Base-by-base conservation (phyloP, 2,113 vertebrate genomes). In the Hemichromis elongatus region DNA sequence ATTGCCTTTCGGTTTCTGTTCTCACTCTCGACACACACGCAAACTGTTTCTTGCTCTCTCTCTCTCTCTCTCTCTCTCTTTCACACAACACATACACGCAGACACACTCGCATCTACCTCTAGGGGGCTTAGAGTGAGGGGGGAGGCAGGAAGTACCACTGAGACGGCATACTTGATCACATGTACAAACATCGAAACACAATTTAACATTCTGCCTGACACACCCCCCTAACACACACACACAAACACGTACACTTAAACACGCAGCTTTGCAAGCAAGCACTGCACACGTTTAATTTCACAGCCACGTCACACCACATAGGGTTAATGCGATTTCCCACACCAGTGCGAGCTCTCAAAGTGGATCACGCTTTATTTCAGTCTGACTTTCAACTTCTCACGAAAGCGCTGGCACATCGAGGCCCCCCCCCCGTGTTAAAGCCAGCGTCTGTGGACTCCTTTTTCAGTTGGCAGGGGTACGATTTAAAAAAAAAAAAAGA, bases 141-240 rank as follows among this genome's bases (percentile, higher is more conserved):
- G n/a, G 6, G 11, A 4, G 19, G 37, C 93, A 93, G 94, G 93
- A 94, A 95, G 93, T 94, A 88, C 75, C 92, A 94, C 88, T 85
- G 92, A 93, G 93, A 73, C 94, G 86, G 91, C 91, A 94, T 93
- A 94, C 92, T 95, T 93, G 95, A 96, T 96, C 95, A 96, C 94
- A 94, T 93, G 93, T 93, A 94, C 95, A 96, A 95, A 96, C 94
- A 96, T 93, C 91, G 91, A 91, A 94, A 92, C 93, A 93, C 92
- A 94, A 94, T 93, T 95, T 91, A 93, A 92, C 93, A 95, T 94
- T 94, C 91, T 81, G 93, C 92, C 93, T 95, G 96, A 96, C 96
- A 96, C 95, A 94, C 96, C 95, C 95, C 94, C 95, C 92, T 93
- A 94, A 95, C 66, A 81, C 79, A 55, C 35, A 37, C 14, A 61